Base-by-base conservation (phyloP, 2,888 invertebrate species). In the Marronus borbonicus region DNA sequence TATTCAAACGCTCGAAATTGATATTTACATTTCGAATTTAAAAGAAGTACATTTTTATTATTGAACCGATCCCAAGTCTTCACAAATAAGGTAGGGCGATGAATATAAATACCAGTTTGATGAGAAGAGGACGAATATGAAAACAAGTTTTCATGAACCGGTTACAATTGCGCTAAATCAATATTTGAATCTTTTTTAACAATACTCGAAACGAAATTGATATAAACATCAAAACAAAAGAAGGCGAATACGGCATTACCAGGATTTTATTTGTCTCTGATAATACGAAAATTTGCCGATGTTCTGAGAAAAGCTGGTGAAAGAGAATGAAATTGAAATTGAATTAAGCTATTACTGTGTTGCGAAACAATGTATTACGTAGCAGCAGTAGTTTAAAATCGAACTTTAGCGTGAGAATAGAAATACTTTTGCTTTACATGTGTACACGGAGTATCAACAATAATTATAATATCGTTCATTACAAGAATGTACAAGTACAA, bases 1-100 rank as follows among this genome's bases (percentile, higher is more conserved):
- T 20, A 31, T 72, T 72, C 58, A 58, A 17, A 58, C 58, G 58
- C 12, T 8, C 17, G 72, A 58, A 58, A 58, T 72, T 72, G 72
- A 72, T 72, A 72, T 72, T 72, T 72, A 58, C 72, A 60, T 72
- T 72, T 58, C 8, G 36, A 60, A 72, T 58, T 55, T 39, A 58
- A 58, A 72, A 39, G 72, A 17, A 72, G 17, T 58, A 60, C 58
- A 58, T 20, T 68, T 68, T 72, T 72, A 72, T 72, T 60, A 39
- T 39, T 17, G 31, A 24, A 36, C 17, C 55, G 17, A 31, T n/a
- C 31, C 58, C 10, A 72, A 72, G 39, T 72, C 58, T 24, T 14
- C 36, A 1, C 39, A 58, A 58, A 58, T 39, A 39, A 72, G 72
- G 58, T 3, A 17, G 17, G 17, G 52, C 3, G 14, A 44, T 44